Base-by-base conservation (phyloP, 2,113 vertebrate genomes). In the Triplophysa rosa region DNA sequence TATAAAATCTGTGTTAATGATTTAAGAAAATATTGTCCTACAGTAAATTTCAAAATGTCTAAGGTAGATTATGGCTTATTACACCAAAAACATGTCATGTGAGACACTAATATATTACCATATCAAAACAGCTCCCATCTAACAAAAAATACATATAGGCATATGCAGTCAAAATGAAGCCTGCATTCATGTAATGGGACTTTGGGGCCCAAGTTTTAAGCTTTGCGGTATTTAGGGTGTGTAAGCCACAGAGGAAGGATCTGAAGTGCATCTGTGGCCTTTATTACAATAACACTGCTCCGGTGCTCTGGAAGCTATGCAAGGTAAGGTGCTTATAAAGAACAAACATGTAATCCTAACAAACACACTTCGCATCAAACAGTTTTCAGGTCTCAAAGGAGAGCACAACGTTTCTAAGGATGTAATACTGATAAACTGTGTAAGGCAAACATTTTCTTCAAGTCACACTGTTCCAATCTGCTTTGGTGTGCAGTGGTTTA, bases 291-390 rank as follows among this genome's bases (percentile, higher is more conserved):
- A 77, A 40, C 12, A 62, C 23, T 29, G 33, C 8, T 21, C 23
- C 11, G 17, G 26, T 58, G 58, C 37, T 37, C 1, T 16, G 63
- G 63, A n/a, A 23, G 7, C 8, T 80, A 11, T 67, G 61, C 47
- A 21, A 63, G 37, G 67, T 81, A 82, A 81, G 70, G 76, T 78
- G 75, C 79, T 66, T 56, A 67, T 67, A 65, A 75, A 77, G 52
- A 73, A 82, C 40, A 76, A 77, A 76, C 23, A 58, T n/a, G 21
- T 61, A 29, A 71, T 79, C n/a, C 11, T 23, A 61, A 56, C 64
- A 74, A 67, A 26, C n/a, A 45, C 29, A 59, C n/a, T 40, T 62
- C 42, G 6, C 26, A 52, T 71, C 59, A 81, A 81, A 72, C 40
- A 23, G 12, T 54, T 26, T 71, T 70, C 59, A 65, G 33, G 24